Evolutionary conservation across 2,797 vertebrate genomes (phyloP).

Genomic region (Prunella strophiata): DNA sequence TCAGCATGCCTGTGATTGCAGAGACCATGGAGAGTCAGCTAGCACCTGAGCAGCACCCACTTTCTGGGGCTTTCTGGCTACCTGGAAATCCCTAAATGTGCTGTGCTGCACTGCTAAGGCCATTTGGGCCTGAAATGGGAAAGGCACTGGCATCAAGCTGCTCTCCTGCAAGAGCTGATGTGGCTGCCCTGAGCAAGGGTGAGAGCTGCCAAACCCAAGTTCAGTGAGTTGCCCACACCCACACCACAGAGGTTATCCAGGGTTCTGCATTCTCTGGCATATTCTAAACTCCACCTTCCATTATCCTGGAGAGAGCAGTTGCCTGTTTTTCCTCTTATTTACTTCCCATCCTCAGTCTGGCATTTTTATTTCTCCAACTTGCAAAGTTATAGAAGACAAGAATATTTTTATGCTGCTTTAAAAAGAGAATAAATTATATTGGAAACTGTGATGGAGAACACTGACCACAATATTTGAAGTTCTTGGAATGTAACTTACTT

Average conservation of each 20-base stretch:
- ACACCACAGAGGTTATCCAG: conserved; percentile 17
- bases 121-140: not conserved
- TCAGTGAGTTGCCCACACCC: not conserved
- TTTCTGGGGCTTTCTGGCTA: not conserved
- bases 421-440: not conserved
- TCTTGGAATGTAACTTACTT: not conserved
- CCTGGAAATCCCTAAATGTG: not conserved
- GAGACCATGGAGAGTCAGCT: not conserved
- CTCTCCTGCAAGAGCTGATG: not conserved
- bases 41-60: not conserved
- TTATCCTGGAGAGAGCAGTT: not conserved
- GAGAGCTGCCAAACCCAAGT: not conserved
- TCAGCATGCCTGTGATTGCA: not conserved
- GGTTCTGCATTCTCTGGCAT: conserved; percentile 5
- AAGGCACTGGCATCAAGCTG: not conserved
- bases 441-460: not conserved
- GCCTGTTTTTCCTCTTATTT: conserved; percentile 3
- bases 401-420: not conserved
- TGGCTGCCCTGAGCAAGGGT: not conserved
- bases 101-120: not conserved
- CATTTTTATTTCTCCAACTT: not conserved
- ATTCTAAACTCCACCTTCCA: conserved; percentile 2
- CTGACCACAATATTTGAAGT: not conserved
- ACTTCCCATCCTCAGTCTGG: not conserved
- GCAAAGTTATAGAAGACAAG: not conserved